These are phyloP conservation scores for Ceuthmochares aereus DNA, from an alignment of 2,113 vertebrate genomes.

Conservation along the genomic window DNA sequence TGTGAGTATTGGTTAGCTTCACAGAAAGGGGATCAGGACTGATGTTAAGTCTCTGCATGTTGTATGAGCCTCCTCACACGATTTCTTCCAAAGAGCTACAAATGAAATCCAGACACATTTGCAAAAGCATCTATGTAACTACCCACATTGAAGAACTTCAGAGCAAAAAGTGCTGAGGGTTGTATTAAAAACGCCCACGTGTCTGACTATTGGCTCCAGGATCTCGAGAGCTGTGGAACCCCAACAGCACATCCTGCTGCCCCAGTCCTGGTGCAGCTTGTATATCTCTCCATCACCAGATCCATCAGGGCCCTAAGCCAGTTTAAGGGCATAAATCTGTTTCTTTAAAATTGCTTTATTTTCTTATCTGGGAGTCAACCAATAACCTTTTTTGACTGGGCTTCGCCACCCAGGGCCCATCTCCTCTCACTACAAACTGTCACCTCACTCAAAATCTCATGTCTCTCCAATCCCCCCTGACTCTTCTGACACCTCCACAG, in stretches of 20 bases:
- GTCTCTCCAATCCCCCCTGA: background rate
- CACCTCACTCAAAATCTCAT: background rate
- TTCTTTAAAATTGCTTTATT: background rate
- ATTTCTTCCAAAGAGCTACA: background rate
- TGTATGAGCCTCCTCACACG: background rate
- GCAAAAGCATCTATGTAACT: background rate
- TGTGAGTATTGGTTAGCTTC: background rate
- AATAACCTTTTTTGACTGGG: accelerated
- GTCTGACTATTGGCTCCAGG: background rate
- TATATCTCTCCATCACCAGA: background rate
- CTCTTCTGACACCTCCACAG: background rate
- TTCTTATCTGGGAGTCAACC: background rate
- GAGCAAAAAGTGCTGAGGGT: background rate
- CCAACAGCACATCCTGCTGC: background rate
- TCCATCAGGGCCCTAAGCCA: background rate
- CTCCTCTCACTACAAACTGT: background rate
- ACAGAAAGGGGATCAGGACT: background rate
- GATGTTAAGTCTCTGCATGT: background rate
- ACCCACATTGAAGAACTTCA: background rate
- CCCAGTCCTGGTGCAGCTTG: background rate
- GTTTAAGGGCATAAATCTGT: background rate
- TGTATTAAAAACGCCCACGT: background rate
- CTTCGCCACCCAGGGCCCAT: accelerated
- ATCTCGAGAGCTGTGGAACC: background rate
- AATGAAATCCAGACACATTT: background rate